Conservation (phyloP, 2,888 invertebrate genomes). For the Microctonus hyperodae region DNA sequence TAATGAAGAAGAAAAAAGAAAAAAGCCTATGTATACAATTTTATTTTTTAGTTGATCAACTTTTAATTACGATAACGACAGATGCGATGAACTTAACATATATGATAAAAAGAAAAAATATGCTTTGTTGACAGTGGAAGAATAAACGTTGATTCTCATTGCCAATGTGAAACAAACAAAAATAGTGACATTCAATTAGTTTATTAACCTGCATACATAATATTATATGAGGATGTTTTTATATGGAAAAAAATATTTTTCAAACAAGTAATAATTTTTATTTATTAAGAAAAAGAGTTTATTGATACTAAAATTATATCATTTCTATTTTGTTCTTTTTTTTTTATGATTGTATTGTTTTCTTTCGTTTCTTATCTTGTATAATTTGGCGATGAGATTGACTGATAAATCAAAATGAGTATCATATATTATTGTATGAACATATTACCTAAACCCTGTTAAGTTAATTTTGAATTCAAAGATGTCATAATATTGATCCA, state of each 20-base stretch:
- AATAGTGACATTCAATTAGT: constrained; percentile 20
- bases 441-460: constrained; percentile 38
- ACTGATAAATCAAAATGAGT: constrained; percentile 32
- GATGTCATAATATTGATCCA: constrained; percentile 3
- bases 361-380: too few species aligned
- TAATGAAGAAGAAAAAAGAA: constrained; percentile 1
- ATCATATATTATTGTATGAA: constrained; percentile 45
- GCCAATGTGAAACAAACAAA: constrained; percentile 47
- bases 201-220: constrained; percentile 19
- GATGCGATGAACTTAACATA: constrained; percentile 27
- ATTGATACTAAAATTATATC: not conserved
- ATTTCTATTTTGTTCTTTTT: not conserved
- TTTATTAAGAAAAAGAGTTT: not conserved
- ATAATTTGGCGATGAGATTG: constrained; percentile 49
- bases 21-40: constrained; percentile 24
- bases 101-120: constrained; percentile 31
- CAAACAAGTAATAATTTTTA: not conserved
- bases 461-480: not conserved
- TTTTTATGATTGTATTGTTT: constrained; percentile 35
- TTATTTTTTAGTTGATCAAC: constrained; percentile 9
- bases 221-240: not conserved
- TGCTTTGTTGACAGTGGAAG: constrained; percentile 6
- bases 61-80: constrained; percentile 1
- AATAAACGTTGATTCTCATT: constrained; percentile 41
- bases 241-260: not conserved